Conservation (phyloP, 2,888 invertebrate species). For the Tipula helvola region DNA sequence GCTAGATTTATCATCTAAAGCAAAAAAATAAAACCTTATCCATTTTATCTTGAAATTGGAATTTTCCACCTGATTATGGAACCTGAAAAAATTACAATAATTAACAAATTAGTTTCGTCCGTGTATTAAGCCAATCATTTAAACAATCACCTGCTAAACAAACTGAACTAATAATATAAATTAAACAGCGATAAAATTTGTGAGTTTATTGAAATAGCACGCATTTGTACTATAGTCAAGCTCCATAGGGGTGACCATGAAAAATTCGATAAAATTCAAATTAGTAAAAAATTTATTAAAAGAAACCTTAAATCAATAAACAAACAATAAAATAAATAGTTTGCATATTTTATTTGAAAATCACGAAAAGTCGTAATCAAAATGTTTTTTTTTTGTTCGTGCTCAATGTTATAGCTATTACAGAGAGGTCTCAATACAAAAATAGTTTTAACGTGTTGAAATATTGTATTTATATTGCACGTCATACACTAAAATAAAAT, state of each 20-base stretch:
- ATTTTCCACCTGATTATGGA: too few species aligned
- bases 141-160: not conserved
- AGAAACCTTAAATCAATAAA: not conserved
- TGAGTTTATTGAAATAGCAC: not conserved
- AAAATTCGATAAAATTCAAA: not conserved
- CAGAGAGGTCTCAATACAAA: not conserved
- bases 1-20: too few species aligned
- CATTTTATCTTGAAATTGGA: too few species aligned
- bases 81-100: not conserved
- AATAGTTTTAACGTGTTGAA: not conserved
- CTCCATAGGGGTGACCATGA: not conserved
- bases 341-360: not conserved
- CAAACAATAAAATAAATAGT: not conserved
- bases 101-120: not conserved
- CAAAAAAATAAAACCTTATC: too few species aligned
- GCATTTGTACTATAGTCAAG: not conserved
- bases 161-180: not conserved
- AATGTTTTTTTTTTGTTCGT: not conserved
- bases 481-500: not conserved
- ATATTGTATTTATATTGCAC: not conserved
- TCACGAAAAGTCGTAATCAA: not conserved
- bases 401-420: too few species aligned
- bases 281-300: too few species aligned
- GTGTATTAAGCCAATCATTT: not conserved
- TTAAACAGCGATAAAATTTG: not conserved